phyloP scores from a whole-genome alignment of 2,797 vertebrate genomes.

The Rousettus madagascariensis region DNA sequence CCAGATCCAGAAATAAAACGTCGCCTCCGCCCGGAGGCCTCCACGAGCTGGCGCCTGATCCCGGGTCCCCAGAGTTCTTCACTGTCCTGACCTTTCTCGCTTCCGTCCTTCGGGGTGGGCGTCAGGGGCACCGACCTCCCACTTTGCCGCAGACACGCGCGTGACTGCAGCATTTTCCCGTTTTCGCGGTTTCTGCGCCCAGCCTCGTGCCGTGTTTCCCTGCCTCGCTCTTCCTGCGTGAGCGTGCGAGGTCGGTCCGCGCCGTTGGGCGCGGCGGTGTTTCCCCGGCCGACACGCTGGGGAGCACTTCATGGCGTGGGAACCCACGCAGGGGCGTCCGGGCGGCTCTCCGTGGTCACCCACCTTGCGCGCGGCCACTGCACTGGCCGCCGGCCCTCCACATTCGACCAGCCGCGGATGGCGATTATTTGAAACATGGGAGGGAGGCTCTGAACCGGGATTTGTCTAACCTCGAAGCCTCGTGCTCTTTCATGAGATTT shows the following conservation, averaged over 20 bases:
- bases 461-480: neutral
- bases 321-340: neutral
- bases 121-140: neutral
- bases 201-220: neutral
- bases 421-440: neutral
- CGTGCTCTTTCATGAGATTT: neutral
- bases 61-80: neutral
- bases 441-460: neutral
- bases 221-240: neutral
- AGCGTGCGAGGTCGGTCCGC: neutral
- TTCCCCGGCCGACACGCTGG: neutral
- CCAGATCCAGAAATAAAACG: too few relatives aligned
- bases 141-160: rapidly evolving
- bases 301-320: neutral
- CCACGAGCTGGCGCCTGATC: neutral
- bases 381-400: neutral
- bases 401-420: too few relatives aligned
- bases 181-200: neutral
- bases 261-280: neutral
- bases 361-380: neutral
- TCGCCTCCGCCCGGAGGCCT: too few relatives aligned
- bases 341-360: neutral
- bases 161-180: neutral
- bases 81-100: neutral
- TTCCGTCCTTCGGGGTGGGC: neutral